phyloP scores from a whole-genome alignment of 2,888 invertebrate species.

The Tenthredo amoena region DNA sequence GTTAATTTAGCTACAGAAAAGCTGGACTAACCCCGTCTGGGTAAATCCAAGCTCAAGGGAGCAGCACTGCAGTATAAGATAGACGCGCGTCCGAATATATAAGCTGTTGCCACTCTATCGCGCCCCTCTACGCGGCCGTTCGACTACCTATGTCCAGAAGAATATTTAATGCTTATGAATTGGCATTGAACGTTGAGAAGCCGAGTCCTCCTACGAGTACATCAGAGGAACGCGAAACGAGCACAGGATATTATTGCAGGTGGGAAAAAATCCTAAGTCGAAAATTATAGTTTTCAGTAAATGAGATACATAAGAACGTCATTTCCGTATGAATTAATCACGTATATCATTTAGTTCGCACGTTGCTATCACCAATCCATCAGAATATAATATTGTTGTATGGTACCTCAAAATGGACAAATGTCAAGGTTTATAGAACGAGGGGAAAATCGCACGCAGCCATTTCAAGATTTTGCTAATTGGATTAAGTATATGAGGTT shows the following conservation, averaged over 20 bases:
- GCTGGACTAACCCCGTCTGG: conserved; percentile 51
- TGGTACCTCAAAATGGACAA: not conserved
- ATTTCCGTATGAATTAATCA: not conserved
- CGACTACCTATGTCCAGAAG: conserved; percentile 23
- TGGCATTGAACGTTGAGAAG: conserved; percentile 31
- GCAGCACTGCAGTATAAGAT: conserved; percentile 72
- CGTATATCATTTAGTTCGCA: not conserved
- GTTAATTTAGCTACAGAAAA: not conserved
- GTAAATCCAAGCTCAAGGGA: conserved; percentile 69
- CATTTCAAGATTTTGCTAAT: conserved; percentile 2
- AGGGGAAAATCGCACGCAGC: not conserved
- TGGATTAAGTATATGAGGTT: not conserved
- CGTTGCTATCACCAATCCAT: not conserved
- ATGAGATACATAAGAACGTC: not conserved
- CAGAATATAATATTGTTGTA: not conserved
- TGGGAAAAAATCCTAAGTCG: too few species aligned
- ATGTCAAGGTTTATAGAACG: not conserved
- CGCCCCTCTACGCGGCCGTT: conserved; percentile 34
- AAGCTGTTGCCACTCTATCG: conserved; percentile 60
- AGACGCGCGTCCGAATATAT: conserved; percentile 73
- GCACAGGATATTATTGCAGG: not conserved
- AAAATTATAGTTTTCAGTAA: not conserved
- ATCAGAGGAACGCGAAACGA: not conserved
- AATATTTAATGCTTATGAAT: conserved; percentile 14
- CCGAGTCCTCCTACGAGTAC: conserved; percentile 2